Base-by-base conservation (phyloP, 35 echinoderm and acorn worm genomes). In the Apostichopus californicus region DNA sequence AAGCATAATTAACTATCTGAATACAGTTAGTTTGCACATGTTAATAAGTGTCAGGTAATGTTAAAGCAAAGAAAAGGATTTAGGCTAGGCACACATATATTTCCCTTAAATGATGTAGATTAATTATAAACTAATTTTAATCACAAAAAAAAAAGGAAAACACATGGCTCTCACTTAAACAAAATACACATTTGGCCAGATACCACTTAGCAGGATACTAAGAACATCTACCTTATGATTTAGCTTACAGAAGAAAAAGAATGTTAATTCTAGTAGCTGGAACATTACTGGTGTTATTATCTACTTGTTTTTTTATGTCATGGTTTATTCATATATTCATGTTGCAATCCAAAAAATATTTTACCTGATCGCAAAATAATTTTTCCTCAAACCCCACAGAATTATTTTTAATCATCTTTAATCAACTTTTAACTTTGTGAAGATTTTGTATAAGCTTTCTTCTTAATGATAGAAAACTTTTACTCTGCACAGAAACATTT, bases 1-100 rank as follows among this genome's bases (percentile, higher is more conserved):
- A 81, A 85, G 81, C 81, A 85, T 85, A 85, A 21, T 85, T 56
- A 85, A 57, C 81, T 85, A 85, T 85, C 81, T 85, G 81, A 85
- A 85, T 85, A 85, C 81, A 85, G 81, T 85, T 85, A 85, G 81
- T 85, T 85, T 85, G 81, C 81, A 85, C 81, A 85, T 85, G 55
- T 85, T 85, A 85, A 85, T 85, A 85, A 58, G 81, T 60, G 56
- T 54, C 13, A 85, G 81, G 81, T 58, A 59, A 85, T 15, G 81
- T 55, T 85, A 59, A 15, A 85, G 81, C 55, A 85, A 85, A 85
- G 23, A 58, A n/a, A 85, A 55, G 58, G 20, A 58, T 22, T 85
- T 85, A 85, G 57, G 57, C 81, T 85, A 85, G 81, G 55, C 81
- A 85, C 81, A 85, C 81, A 85, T 54, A 55, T 85, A 59, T 85